A percentile compares a stretch with the other conserved stretches of the same genome.
These are phyloP conservation scores for Silurus asotus DNA, from an alignment of 2,113 vertebrate species.

Conservation along the genomic window DNA sequence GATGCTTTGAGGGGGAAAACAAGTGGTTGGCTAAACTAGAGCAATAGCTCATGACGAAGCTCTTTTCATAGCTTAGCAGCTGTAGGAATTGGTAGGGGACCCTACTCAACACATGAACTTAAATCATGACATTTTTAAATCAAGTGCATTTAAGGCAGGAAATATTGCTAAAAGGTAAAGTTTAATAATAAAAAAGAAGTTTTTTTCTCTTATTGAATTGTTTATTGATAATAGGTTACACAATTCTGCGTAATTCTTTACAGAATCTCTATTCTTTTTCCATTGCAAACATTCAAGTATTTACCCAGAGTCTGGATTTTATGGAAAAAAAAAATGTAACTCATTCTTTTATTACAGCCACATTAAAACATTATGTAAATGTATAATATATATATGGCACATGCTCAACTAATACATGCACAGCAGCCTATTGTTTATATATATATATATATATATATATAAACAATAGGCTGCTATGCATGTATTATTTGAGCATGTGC, in stretches of 20 bases:
- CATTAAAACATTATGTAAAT: not conserved
- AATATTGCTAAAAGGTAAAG: not conserved
- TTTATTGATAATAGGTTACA: not conserved
- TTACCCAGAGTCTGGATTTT: not conserved
- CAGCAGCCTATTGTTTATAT: not conserved
- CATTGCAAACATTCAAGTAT: not conserved
- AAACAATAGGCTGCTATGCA: not conserved
- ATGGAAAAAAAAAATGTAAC: not conserved
- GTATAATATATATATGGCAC: not conserved
- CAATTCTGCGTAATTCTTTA: not conserved
- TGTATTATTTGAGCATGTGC: not conserved
- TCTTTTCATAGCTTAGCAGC: conserved; percentile 36
- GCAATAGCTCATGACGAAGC: conserved; percentile 20
- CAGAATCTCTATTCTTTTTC: not conserved
- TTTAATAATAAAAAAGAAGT: not conserved
- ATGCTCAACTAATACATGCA: not conserved
- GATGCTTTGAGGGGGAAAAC: conserved; percentile 54
- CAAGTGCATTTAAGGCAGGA: not conserved
- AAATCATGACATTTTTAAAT: not conserved
- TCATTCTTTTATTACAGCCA: not conserved
- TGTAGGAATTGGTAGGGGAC: not conserved
- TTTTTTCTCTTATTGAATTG: not conserved
- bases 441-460: not conserved
- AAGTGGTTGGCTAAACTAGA: conserved; percentile 40
- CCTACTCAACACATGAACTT: not conserved